phyloP scores from a whole-genome alignment of 2,797 vertebrate genomes.

The Trichosurus vulpecula region DNA sequence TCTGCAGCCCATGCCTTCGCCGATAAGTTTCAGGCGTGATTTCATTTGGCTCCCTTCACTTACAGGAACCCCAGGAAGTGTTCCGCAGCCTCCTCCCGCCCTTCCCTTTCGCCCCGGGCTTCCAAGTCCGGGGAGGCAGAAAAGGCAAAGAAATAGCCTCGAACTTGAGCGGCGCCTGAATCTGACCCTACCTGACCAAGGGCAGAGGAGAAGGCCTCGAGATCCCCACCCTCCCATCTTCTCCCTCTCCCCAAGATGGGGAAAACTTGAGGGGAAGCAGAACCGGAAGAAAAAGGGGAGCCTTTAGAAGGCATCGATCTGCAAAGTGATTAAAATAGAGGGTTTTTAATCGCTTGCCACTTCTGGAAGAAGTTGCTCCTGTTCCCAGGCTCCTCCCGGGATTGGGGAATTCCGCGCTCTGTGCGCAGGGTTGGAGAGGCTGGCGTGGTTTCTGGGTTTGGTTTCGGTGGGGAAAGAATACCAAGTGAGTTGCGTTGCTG shows the following conservation, averaged over 20 bases:
- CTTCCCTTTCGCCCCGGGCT: neutral
- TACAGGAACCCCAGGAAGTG: neutral
- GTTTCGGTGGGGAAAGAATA: constrained; percentile 10
- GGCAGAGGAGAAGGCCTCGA: neutral
- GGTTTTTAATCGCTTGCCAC: constrained; percentile 69
- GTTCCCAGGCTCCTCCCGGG: constrained; percentile 27
- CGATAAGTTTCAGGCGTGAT: neutral
- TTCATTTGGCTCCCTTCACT: neutral
- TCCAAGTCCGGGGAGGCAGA: neutral
- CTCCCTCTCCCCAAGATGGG: neutral
- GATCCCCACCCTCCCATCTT: neutral
- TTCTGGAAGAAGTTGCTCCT: constrained; percentile 34
- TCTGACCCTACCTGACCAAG: neutral
- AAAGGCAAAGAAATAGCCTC: constrained; percentile 9
- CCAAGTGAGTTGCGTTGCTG: neutral
- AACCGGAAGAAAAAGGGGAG: neutral
- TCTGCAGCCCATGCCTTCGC: neutral
- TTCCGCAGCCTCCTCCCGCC: neutral
- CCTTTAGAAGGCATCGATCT: constrained; percentile 65
- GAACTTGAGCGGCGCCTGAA: neutral
- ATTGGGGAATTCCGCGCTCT: constrained; percentile 53
- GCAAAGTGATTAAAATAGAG: constrained; percentile 64
- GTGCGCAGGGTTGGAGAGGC: neutral
- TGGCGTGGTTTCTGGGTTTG: neutral
- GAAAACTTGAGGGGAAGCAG: neutral